Base-by-base conservation (phyloP, 1,140 invertebrate genomes). In the Asbolus verrucosus region DNA sequence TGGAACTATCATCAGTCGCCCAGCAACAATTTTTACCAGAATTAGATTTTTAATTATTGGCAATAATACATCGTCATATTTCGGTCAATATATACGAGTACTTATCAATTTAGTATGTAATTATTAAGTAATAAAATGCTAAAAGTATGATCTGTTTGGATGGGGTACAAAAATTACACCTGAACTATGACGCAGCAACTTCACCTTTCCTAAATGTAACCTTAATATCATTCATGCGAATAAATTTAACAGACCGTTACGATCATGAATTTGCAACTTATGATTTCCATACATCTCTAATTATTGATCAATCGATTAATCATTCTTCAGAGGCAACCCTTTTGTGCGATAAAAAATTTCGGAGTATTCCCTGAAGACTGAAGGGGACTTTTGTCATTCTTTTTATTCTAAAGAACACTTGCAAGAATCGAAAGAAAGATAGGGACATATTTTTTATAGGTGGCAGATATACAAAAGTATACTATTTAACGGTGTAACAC, bases 1-100 rank as follows among this genome's bases (percentile, higher is more conserved):
- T 93, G 84, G 87, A 92, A 76, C 82, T 94, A 6, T 95, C 94
- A 6, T 91, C 89, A 4, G 92, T 96, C 41, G 92, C 92, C 65
- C 88, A 91, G 80, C 90, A 93, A 75, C 90, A 91, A 79, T 90
- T 87, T 75, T 75, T 88, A 15, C 89, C 88, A 3, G 86, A 84
- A 65, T 73, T 83, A 59, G 78, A 82, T 50, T 79, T 75, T 69
- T 73, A 78, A 41, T 50, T 11, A 36, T n/a, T n/a, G n/a, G 13
- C 38, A 24, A 62, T 43, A 18, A 60, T 3, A 27, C 24, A 27
- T 27, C 24, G 24, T 27, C 24, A 54, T 11, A 21, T 24, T 43
- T 69, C 19, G 54, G 16, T 61, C 18, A 61, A 39, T 65, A 19
- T 18, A 27, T 8, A 27, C 24, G 8, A 27, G 24, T 11, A 24